phyloP scores from a whole-genome alignment of 2,797 vertebrate species.

The Pseudotriccus pelzelni region DNA sequence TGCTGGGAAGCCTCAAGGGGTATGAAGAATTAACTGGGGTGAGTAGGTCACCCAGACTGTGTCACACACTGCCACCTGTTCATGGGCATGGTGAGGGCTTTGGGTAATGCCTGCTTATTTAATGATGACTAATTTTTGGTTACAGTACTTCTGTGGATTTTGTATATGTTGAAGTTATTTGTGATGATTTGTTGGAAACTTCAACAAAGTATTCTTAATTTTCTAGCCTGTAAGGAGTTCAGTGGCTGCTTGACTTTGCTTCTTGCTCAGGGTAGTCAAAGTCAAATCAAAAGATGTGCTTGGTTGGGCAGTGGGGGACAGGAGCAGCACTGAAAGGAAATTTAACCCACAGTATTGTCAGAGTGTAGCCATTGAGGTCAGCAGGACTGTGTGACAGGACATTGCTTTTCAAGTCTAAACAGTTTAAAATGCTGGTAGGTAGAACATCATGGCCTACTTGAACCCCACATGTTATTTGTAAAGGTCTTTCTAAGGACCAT shows the following conservation, averaged over 20 bases:
- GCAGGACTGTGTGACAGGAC: not conserved
- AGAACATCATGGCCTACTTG: not conserved
- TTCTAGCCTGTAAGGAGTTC: not conserved
- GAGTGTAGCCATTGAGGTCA: not conserved
- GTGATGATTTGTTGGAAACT: not conserved
- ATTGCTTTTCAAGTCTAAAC: not conserved
- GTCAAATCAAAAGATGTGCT: not conserved
- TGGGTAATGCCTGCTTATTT: not conserved
- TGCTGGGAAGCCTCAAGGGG: slow-evolving; percentile 1
- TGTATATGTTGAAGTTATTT: not conserved
- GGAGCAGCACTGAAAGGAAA: not conserved
- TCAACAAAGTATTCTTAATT: fast-evolving
- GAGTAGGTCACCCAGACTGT: not conserved
- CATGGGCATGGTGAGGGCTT: not conserved
- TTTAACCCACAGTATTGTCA: fast-evolving
- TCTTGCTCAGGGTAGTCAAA: not conserved
- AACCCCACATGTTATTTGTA: not conserved
- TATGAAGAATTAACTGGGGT: not conserved
- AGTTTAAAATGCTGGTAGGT: not conserved
- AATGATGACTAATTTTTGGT: not conserved
- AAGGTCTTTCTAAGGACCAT: not conserved
- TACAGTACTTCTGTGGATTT: fast-evolving
- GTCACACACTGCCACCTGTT: not conserved
- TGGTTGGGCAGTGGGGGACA: not conserved
- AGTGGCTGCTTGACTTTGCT: not conserved